phyloP scores from a whole-genome alignment of 2,797 vertebrate species.

The Coranthus polyacanthus region DNA sequence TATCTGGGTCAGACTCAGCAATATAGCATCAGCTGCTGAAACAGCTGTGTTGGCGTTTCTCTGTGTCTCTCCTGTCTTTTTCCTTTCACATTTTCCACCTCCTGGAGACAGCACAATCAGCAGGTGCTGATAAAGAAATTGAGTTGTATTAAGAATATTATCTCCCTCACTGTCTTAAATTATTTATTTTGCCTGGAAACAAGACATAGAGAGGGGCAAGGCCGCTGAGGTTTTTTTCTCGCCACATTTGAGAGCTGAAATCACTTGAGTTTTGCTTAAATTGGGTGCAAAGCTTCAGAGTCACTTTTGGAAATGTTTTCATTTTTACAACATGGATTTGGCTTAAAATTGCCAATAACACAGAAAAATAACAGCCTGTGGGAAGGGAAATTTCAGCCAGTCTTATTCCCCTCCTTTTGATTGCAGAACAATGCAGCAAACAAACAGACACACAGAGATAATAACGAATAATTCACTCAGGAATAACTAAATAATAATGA shows the following conservation, averaged over 20 bases:
- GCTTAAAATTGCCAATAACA: neutral
- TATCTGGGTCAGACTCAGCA: constrained; percentile 52
- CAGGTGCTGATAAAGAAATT: constrained; percentile 35
- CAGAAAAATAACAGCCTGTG: no score
- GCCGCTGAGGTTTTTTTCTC: neutral
- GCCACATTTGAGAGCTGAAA: constrained; percentile 5
- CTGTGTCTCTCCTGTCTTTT: constrained; percentile 25
- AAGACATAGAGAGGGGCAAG: neutral
- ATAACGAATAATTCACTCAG: no score
- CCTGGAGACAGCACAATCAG: constrained; percentile 40
- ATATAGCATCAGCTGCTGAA: constrained; percentile 43
- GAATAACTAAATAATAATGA: no score
- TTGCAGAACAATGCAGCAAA: no score
- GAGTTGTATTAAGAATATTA: constrained; percentile 19
- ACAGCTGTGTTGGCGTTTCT: constrained; percentile 55
- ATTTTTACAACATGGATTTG: constrained; percentile 7
- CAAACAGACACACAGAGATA: no score
- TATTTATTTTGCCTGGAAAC: constrained; percentile 22
- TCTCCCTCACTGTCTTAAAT: constrained; percentile 7
- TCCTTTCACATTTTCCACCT: constrained; percentile 24
- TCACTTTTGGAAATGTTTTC: constrained; percentile 7
- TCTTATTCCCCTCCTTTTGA: no score
- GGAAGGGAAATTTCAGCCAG: no score
- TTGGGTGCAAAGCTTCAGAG: neutral
- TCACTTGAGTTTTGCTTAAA: no score